phyloP scores from a whole-genome alignment of 2,797 vertebrate genomes.

The Tokudaia muenninki region DNA sequence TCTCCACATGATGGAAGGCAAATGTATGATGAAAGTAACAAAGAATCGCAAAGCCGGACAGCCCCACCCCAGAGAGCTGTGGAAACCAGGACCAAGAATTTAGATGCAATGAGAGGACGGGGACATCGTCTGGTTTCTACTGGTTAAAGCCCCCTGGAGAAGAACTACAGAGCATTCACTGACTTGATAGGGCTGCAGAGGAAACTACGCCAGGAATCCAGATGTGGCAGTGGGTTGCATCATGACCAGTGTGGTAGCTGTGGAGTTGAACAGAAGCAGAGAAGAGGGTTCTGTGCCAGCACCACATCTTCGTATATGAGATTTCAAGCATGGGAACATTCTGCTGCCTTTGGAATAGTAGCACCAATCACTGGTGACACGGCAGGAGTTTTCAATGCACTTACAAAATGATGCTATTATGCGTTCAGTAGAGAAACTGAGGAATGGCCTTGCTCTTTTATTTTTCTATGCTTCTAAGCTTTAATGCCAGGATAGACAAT shows the following conservation, averaged over 20 bases:
- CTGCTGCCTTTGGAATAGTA: neutral
- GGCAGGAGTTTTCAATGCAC: neutral
- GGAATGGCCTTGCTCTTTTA: neutral
- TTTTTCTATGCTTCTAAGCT: neutral
- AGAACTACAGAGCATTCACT: neutral
- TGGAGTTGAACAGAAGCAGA: conserved; percentile 17
- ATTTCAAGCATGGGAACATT: neutral
- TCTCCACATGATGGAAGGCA: neutral
- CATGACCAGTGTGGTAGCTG: neutral
- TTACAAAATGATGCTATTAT: conserved; percentile 31
- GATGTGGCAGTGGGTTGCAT: neutral
- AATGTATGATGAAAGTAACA: neutral
- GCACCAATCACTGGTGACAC: neutral
- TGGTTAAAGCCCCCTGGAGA: neutral
- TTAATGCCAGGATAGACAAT: neutral
- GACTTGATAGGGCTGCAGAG: neutral
- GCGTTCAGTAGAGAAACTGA: conserved; percentile 24
- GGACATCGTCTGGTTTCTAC: neutral
- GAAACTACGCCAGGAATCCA: neutral
- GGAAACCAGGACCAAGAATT: neutral
- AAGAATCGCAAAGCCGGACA: neutral
- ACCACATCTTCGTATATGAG: neutral
- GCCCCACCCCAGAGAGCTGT: neutral
- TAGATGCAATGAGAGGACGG: neutral
- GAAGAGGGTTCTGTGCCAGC: neutral